phyloP scores from a whole-genome alignment of 2,797 vertebrate genomes.

The Cuniculus paca region DNA sequence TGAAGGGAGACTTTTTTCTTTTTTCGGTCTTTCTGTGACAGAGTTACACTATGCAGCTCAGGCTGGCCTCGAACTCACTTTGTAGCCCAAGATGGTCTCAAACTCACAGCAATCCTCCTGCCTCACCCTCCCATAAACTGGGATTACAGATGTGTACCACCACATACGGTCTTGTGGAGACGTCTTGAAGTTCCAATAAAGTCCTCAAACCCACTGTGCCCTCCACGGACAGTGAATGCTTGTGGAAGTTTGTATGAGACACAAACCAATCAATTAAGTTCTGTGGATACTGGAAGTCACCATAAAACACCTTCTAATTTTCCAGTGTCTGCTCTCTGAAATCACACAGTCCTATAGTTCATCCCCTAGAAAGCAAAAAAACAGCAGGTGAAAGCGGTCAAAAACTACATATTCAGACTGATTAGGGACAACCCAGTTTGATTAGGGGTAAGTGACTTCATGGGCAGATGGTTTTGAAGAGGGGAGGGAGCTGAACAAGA shows the following conservation, averaged over 20 bases:
- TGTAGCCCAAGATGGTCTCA: background rate
- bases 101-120: background rate
- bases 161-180: background rate
- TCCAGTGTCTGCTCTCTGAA: slow-evolving; percentile 63
- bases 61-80: background rate
- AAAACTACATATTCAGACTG: slow-evolving; percentile 44
- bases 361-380: slow-evolving; percentile 39
- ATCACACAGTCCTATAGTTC: background rate
- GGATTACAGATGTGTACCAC: background rate
- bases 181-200: slow-evolving; percentile 66
- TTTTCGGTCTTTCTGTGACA: too few species aligned
- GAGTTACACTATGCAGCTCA: background rate
- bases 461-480: slow-evolving; percentile 43
- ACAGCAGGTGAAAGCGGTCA: slow-evolving; percentile 62
- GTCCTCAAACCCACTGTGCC: slow-evolving; percentile 44
- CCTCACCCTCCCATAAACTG: background rate
- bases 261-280: slow-evolving; percentile 63
- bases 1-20: background rate
- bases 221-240: slow-evolving; percentile 42
- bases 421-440: slow-evolving; percentile 36
- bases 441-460: background rate
- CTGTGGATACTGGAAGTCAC: slow-evolving; percentile 39
- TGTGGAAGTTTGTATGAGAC: slow-evolving; percentile 44
- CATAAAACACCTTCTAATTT: slow-evolving; percentile 54
- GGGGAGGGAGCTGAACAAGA: background rate